phyloP scores from a whole-genome alignment of 2,797 vertebrate species.

The Australoheros facetus region DNA sequence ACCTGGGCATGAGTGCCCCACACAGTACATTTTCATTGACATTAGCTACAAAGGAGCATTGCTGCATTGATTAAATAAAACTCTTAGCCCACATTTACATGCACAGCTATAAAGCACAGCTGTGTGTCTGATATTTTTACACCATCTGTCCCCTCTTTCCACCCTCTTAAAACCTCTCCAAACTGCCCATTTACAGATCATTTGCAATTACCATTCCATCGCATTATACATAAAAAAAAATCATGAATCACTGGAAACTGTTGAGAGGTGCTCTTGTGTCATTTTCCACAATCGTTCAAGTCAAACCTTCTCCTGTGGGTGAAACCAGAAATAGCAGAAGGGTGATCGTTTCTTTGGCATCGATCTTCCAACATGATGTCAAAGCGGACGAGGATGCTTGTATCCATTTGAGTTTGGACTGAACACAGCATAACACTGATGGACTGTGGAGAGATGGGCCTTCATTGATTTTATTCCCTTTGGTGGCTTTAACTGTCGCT shows the following conservation, averaged over 20 bases:
- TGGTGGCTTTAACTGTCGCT: slow-evolving; percentile 25
- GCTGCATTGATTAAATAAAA: background rate
- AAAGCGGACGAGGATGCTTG: slow-evolving; percentile 45
- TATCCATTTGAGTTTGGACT: slow-evolving; percentile 56
- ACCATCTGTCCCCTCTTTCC: slow-evolving; percentile 17
- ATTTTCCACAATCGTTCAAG: slow-evolving; percentile 69
- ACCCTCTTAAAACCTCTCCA: slow-evolving; percentile 31
- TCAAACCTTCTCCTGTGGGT: slow-evolving; percentile 41
- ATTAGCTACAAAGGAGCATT: background rate
- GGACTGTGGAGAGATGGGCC: slow-evolving; percentile 10
- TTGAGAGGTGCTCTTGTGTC: slow-evolving; percentile 40
- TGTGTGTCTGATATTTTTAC: slow-evolving; percentile 26
- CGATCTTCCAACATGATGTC: slow-evolving; percentile 40
- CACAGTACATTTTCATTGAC: background rate
- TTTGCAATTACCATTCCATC: slow-evolving; percentile 54
- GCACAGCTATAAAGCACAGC: background rate
- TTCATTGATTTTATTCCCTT: slow-evolving; percentile 39
- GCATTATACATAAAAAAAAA: slow-evolving; percentile 34
- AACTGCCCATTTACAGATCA: slow-evolving; percentile 26
- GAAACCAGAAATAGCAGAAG: slow-evolving; percentile 67
- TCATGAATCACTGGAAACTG: slow-evolving; percentile 63
- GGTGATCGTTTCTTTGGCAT: slow-evolving; percentile 60
- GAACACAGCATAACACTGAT: slow-evolving; percentile 30
- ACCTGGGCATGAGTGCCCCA: background rate
- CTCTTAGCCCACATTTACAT: background rate